phyloP scores from a whole-genome alignment of 2,888 invertebrate species.

The Branchellion lobata region DNA sequence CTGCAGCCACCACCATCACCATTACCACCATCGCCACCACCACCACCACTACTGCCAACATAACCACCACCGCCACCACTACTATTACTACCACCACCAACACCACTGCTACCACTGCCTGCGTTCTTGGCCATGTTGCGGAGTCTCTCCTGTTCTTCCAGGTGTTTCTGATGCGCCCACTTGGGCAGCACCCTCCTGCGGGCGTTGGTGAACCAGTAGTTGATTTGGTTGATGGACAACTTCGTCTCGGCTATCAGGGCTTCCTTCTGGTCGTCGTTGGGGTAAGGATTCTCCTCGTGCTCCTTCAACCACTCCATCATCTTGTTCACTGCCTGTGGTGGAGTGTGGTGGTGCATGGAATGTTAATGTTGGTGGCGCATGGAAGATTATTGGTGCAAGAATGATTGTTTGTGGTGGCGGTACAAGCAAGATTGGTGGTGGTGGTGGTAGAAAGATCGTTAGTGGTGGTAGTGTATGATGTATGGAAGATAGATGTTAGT shows the following conservation, averaged over 20 bases:
- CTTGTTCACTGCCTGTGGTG: slow-evolving; percentile 59
- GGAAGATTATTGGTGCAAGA: background rate
- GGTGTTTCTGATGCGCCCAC: slow-evolving; percentile 56
- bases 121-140: background rate
- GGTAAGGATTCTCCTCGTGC: slow-evolving; percentile 62
- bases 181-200: slow-evolving; percentile 62
- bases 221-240: slow-evolving; percentile 62
- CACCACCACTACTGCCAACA: background rate
- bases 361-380: background rate
- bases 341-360: background rate
- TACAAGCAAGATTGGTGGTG: background rate
- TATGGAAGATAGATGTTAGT: no score
- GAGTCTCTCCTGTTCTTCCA: slow-evolving; percentile 45
- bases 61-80: background rate
- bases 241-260: slow-evolving; percentile 61
- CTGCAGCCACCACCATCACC: background rate
- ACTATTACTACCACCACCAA: background rate
- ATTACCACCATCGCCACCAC: background rate
- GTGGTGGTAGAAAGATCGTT: background rate
- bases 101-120: background rate
- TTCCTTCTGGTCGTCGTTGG: slow-evolving; percentile 62
- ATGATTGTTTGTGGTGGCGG: background rate
- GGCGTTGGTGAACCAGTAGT: slow-evolving; percentile 63
- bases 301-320: slow-evolving; percentile 62
- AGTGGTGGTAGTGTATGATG: no score